Conservation (phyloP, 2,113 vertebrate species). For the Corvus moneduloides region DNA sequence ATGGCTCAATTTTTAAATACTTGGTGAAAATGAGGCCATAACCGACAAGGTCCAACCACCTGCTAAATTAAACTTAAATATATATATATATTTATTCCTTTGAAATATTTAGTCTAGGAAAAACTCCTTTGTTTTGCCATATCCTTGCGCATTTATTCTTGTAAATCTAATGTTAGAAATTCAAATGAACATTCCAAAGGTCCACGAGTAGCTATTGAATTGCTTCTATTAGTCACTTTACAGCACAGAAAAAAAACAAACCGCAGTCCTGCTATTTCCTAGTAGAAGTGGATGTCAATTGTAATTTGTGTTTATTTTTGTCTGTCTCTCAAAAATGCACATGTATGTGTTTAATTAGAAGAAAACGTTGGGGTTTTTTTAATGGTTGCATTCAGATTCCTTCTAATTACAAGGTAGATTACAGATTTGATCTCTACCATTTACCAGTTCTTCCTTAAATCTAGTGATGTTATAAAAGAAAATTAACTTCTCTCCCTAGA, state of each 20-base stretch:
- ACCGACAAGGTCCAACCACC: background rate
- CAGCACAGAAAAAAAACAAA: background rate
- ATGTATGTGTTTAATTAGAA: background rate
- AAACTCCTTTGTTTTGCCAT: fast-evolving
- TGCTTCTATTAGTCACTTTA: background rate
- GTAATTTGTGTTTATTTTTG: slow-evolving; percentile 25
- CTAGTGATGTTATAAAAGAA: background rate
- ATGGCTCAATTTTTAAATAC: background rate
- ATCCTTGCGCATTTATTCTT: background rate
- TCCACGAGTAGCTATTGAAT: background rate
- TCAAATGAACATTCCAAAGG: background rate
- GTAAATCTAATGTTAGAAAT: background rate
- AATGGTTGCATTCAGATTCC: background rate
- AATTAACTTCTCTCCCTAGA: slow-evolving; percentile 22
- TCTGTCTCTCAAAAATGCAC: background rate
- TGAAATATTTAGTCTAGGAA: background rate
- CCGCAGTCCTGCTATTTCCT: background rate
- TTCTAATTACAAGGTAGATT: background rate
- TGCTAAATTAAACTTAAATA: background rate
- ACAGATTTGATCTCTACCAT: background rate
- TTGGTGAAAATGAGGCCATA: background rate
- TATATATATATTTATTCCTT: background rate
- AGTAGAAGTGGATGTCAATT: background rate
- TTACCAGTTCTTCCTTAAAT: slow-evolving; percentile 11
- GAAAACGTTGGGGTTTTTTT: background rate